phyloP scores from a whole-genome alignment of 2,113 vertebrate species.

The Austrofundulus limnaeus region DNA sequence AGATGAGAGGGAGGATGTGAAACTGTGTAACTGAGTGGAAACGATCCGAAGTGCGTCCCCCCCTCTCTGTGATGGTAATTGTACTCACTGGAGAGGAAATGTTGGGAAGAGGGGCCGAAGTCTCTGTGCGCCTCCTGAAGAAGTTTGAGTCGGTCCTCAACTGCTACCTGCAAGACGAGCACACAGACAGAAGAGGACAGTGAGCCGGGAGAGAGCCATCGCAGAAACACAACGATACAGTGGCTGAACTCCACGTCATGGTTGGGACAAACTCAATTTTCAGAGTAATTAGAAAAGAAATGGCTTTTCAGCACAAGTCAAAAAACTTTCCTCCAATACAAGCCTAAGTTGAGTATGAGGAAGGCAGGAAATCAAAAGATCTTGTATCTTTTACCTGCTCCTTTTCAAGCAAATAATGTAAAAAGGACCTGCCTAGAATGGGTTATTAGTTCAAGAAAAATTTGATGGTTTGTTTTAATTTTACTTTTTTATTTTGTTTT shows the following conservation, averaged over 20 bases:
- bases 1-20: constrained; percentile 17
- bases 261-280: constrained; percentile 32
- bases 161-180: constrained; percentile 81
- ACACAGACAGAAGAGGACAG: constrained; percentile 24
- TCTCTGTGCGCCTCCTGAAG: constrained; percentile 93
- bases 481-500: no score
- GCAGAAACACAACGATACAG: constrained; percentile 24
- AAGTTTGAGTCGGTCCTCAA: constrained; percentile 91
- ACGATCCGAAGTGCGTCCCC: constrained; percentile 1
- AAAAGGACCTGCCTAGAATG: no score
- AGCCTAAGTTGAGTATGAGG: no score
- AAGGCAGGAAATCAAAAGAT: no score
- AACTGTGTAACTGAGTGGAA: constrained; percentile 20
- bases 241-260: constrained; percentile 27
- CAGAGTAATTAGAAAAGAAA: constrained; percentile 24
- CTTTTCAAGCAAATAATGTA: no score
- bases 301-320: constrained; percentile 26
- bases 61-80: constrained; percentile 12
- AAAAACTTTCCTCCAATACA: constrained; percentile 7
- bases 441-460: no score
- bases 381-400: no score
- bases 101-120: constrained; percentile 93
- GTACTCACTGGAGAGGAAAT: constrained; percentile 95
- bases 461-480: no score
- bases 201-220: constrained; percentile 1